Conservation (phyloP, 2,888 invertebrate species). For the Drosophila lacicola region DNA sequence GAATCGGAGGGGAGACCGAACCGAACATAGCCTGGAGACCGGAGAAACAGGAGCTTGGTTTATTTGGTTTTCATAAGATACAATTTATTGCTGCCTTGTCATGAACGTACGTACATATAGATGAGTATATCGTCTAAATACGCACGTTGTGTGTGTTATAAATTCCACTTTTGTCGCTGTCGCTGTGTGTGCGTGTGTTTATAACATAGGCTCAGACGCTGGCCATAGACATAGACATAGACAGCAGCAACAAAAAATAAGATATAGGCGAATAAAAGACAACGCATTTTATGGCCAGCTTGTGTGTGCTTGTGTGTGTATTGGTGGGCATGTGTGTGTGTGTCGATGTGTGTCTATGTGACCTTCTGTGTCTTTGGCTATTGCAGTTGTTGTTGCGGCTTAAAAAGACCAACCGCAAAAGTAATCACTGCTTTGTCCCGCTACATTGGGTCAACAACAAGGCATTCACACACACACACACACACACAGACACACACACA, state of each 20-base stretch:
- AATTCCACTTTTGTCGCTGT: slow-evolving; percentile 11
- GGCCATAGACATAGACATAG: slow-evolving; percentile 26
- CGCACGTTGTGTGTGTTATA: slow-evolving; percentile 11
- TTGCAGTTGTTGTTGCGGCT: slow-evolving; percentile 44
- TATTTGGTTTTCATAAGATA: slow-evolving; percentile 77
- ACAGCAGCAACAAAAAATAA: slow-evolving; percentile 21
- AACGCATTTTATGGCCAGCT: slow-evolving; percentile 47
- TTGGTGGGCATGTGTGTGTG: slow-evolving; percentile 10
- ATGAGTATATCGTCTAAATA: slow-evolving; percentile 20
- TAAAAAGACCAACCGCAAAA: slow-evolving; percentile 32
- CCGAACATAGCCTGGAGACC: background rate
- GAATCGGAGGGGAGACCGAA: too few relatives aligned
- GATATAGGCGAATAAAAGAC: slow-evolving; percentile 39
- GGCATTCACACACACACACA: slow-evolving; percentile 6
- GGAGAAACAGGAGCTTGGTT: slow-evolving; percentile 20
- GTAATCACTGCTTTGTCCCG: slow-evolving; percentile 63
- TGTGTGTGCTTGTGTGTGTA: slow-evolving; percentile 13
- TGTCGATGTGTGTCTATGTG: slow-evolving; percentile 39
- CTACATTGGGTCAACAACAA: slow-evolving; percentile 46
- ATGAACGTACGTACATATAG: slow-evolving; percentile 44
- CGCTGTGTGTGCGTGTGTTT: slow-evolving; percentile 12
- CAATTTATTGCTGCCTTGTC: slow-evolving; percentile 77
- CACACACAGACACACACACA: too few relatives aligned
- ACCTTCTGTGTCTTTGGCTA: slow-evolving; percentile 74
- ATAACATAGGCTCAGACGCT: slow-evolving; percentile 38